A percentile compares a stretch with the other conserved stretches of the same genome.
These are phyloP conservation scores for Xanthorhoe spadicearia DNA, from an alignment of 2,888 invertebrate species.

Conservation along the genomic window DNA sequence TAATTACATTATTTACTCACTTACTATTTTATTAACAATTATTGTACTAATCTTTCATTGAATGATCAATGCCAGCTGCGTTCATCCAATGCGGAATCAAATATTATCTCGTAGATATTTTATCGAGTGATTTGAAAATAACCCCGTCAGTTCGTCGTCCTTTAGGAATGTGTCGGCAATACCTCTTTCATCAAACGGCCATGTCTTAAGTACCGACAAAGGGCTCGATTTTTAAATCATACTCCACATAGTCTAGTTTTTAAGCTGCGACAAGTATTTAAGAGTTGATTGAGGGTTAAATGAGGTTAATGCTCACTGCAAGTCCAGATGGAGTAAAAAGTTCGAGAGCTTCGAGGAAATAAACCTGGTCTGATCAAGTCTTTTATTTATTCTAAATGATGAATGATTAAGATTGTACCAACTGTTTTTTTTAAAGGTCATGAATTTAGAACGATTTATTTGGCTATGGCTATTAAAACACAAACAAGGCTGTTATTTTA, in stretches of 20 bases:
- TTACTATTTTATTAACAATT: too few relatives aligned
- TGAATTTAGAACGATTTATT: too few relatives aligned
- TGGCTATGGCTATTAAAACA: too few relatives aligned
- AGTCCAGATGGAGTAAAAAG: not conserved
- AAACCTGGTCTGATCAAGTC: too few relatives aligned
- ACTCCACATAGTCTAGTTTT: constrained; percentile 36
- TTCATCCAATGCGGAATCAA: too few relatives aligned
- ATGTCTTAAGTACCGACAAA: constrained; percentile 31
- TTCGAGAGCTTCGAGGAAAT: not conserved
- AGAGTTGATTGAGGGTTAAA: constrained; percentile 42
- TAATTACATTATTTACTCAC: too few relatives aligned
- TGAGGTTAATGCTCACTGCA: constrained; percentile 35
- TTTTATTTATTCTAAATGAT: too few relatives aligned
- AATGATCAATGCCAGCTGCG: too few relatives aligned
- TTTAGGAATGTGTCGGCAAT: constrained; percentile 62
- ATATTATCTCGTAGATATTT: not conserved
- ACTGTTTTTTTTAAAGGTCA: too few relatives aligned
- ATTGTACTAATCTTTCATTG: too few relatives aligned
- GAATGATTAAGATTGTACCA: too few relatives aligned
- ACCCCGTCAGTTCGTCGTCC: constrained; percentile 50
- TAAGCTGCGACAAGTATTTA: constrained; percentile 35
- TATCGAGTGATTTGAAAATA: constrained; percentile 43
- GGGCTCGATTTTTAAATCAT: constrained; percentile 34
- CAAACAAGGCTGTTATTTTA: too few relatives aligned
- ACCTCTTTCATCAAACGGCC: constrained; percentile 58